Conservation (phyloP, 1,140 invertebrate species). For the Drosophila willistoni region DNA sequence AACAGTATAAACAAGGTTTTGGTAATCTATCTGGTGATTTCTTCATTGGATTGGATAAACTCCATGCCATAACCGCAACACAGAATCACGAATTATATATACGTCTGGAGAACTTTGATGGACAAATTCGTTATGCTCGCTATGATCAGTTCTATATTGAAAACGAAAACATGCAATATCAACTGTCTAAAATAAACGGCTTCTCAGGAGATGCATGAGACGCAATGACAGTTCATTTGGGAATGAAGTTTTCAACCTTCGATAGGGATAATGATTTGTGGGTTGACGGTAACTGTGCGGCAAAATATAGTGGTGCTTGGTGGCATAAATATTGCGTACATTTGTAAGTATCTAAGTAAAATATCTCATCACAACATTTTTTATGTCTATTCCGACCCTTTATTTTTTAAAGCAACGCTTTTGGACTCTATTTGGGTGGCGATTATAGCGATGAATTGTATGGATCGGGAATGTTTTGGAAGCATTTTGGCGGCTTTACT, state of each 20-base stretch:
- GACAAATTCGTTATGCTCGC: not conserved
- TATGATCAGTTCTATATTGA: constrained; percentile 2
- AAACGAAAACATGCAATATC: not conserved
- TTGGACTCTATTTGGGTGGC: not conserved
- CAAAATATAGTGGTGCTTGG: not conserved
- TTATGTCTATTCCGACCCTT: too few species aligned
- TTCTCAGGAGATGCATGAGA: constrained; percentile 7
- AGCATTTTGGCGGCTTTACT: not conserved
- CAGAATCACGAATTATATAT: constrained; percentile 3
- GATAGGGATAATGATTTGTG: not conserved
- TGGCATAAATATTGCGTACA: not conserved
- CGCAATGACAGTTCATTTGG: not conserved
- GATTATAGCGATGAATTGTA: not conserved
- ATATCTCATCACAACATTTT: not conserved
- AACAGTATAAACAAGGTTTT: not conserved
- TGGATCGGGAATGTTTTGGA: not conserved
- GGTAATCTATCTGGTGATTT: not conserved
- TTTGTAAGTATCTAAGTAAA: too few species aligned
- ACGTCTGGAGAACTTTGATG: not conserved
- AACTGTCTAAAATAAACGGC: not conserved
- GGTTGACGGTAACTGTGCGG: not conserved
- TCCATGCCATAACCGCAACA: constrained; percentile 1
- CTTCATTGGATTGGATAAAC: not conserved
- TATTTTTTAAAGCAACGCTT: not conserved
- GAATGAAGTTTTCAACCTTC: not conserved